Evolutionary conservation across 2,888 invertebrate genomes (phyloP), one percentile per base, ranked within the genome.

Genomic region (Tridacna gigas): DNA sequence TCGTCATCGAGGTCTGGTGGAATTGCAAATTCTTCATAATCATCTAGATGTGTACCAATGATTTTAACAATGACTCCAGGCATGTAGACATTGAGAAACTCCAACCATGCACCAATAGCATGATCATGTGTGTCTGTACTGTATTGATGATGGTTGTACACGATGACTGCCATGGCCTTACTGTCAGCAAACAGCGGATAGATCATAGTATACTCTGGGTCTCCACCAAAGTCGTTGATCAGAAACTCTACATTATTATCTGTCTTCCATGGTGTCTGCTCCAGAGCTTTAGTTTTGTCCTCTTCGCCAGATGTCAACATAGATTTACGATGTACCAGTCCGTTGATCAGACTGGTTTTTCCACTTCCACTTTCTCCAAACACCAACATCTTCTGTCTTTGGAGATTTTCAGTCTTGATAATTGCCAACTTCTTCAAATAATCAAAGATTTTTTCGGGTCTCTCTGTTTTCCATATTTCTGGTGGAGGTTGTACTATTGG

Each of bases 31-130:
- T 87, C 88, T 56, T 88, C 88, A 75, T 87, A 89, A 20, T 89
- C 82, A 80, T 94, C 94, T 71, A 84, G 79, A 74, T 94, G 92
- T n/a, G 94, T 93, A 12, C 93, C 94, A 22, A 94, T 91, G 11
- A 94, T 83, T 86, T 94, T 94, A 69, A 94, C 91, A 5, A 94
- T 92, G 9, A 91, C 91, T 9, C 93, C 93, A 45, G 94, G 94
- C 56, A 88, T 88, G 79, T 91, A 89, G 18, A 86, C 74, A 65
- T 89, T 89, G 0, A 94, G 86, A 74, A 93, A 86, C 25, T 93
- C 92, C 22, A 94, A 77, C 94, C 94, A 94, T 69, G 89, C 86
- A 18, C 94, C 94, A 22, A 94, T 90, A 20, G 87, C 80, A 13
- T 82, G 77, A 28, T 93, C 78, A 74, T 92, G 93, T 12, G 77